phyloP scores from a whole-genome alignment of 2,797 vertebrate genomes.

The Scomberomorus guttatus region DNA sequence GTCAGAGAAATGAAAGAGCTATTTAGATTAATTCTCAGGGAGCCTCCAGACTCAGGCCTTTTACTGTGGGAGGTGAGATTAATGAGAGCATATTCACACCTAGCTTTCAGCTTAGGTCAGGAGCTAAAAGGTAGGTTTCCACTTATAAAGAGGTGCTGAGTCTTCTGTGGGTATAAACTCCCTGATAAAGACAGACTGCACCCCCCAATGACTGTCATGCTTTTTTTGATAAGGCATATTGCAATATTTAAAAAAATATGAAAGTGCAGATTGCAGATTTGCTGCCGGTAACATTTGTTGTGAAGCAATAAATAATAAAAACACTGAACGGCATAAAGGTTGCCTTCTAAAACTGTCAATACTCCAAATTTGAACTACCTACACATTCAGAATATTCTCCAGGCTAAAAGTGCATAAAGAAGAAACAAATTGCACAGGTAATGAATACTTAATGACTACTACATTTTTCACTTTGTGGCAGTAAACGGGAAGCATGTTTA shows the following conservation, averaged over 20 bases:
- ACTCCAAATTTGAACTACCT: constrained; percentile 58
- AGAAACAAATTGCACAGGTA: constrained; percentile 73
- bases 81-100: constrained; percentile 77
- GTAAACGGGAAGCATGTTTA: constrained; percentile 77
- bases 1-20: constrained; percentile 72
- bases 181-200: constrained; percentile 40
- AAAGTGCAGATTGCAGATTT: constrained; percentile 24
- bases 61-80: constrained; percentile 75
- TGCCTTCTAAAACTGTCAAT: constrained; percentile 59
- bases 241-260: constrained; percentile 12
- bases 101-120: constrained; percentile 70
- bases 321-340: constrained; percentile 20
- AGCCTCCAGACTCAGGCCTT: constrained; percentile 66
- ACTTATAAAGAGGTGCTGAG: constrained; percentile 71
- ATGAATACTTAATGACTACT: constrained; percentile 82
- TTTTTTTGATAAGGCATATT: constrained; percentile 32
- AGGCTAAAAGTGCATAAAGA: constrained; percentile 69
- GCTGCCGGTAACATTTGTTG: constrained; percentile 24
- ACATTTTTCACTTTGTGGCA: constrained; percentile 80
- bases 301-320: constrained; percentile 51
- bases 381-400: constrained; percentile 53
- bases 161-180: constrained; percentile 63
- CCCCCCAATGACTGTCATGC: constrained; percentile 19
- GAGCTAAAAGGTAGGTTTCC: constrained; percentile 78
- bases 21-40: constrained; percentile 72